Evolutionary conservation across 2,113 vertebrate species (phyloP).

Genomic region (Neolamprologus hecqui): DNA sequence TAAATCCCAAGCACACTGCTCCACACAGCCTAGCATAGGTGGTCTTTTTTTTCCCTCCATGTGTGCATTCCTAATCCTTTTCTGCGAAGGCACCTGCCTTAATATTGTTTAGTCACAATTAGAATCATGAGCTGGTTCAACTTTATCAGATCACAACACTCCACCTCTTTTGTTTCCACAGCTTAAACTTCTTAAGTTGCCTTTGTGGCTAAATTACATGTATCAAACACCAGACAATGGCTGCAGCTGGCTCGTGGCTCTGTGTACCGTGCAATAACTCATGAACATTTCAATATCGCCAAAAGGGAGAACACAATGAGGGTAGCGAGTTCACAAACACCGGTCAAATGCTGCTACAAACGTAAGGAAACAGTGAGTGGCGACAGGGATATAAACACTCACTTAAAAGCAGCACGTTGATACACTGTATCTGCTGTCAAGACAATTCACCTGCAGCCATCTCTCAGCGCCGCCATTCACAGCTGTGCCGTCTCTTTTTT

Average conservation of each 20-base stretch:
- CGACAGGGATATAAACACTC: slow-evolving; percentile 26
- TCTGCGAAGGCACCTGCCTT: slow-evolving; percentile 55
- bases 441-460: slow-evolving; percentile 84
- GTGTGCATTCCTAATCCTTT: background rate
- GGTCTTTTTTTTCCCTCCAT: background rate
- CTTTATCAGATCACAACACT: slow-evolving; percentile 19
- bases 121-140: slow-evolving; percentile 36
- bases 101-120: slow-evolving; percentile 29
- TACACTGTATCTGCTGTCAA: slow-evolving; percentile 69
- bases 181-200: slow-evolving; percentile 41
- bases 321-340: slow-evolving; percentile 32
- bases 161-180: slow-evolving; percentile 33
- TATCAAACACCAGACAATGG: slow-evolving; percentile 56
- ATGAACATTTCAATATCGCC: slow-evolving; percentile 46
- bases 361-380: slow-evolving; percentile 38
- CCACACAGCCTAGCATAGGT: background rate
- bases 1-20: background rate
- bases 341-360: slow-evolving; percentile 47
- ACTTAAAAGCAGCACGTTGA: slow-evolving; percentile 62
- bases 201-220: slow-evolving; percentile 61
- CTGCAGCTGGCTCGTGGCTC: slow-evolving; percentile 65
- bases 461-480: slow-evolving; percentile 71
- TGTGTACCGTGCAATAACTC: slow-evolving; percentile 60
- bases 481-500: slow-evolving; percentile 13
- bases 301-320: slow-evolving; percentile 51